Percentiles rank a stretch among this genome's conserved stretches.
Conservation (phyloP, 1,140 invertebrate species). For the Wasmannia auropunctata region DNA sequence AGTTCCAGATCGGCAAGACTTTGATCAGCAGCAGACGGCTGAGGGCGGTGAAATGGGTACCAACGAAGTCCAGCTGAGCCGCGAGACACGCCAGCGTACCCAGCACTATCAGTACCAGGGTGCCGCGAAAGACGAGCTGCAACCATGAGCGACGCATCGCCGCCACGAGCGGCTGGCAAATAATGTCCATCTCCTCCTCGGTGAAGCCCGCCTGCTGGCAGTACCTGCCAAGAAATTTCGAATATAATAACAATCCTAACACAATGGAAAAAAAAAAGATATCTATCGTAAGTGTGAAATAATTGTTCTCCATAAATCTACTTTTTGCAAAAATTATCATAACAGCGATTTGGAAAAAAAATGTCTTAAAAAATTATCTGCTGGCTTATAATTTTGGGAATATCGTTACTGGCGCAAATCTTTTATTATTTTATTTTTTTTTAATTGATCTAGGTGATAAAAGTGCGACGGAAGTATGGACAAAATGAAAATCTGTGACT, state of each 20-base stretch:
- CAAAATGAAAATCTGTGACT: neutral
- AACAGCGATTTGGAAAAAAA: neutral
- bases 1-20: slow-evolving; percentile 91
- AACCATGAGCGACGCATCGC: slow-evolving; percentile 87
- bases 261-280: neutral
- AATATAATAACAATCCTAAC: neutral
- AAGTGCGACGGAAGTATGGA: neutral
- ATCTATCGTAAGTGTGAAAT: neutral
- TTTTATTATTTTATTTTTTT: slow-evolving; percentile 2
- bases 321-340: neutral
- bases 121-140: slow-evolving; percentile 85
- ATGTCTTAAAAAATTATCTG: neutral
- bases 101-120: slow-evolving; percentile 83
- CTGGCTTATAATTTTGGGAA: neutral
- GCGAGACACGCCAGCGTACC: slow-evolving; percentile 83
- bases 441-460: neutral
- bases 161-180: slow-evolving; percentile 88
- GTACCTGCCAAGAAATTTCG: slow-evolving; percentile 85
- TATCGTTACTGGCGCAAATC: neutral
- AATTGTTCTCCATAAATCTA: neutral
- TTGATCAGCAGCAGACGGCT: slow-evolving; percentile 88
- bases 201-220: slow-evolving; percentile 89
- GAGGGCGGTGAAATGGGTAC: slow-evolving; percentile 87
- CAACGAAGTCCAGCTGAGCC: slow-evolving; percentile 84
- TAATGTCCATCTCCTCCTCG: slow-evolving; percentile 89